Conservation (phyloP, 2,113 vertebrate genomes). For the Chloebia gouldiae region DNA sequence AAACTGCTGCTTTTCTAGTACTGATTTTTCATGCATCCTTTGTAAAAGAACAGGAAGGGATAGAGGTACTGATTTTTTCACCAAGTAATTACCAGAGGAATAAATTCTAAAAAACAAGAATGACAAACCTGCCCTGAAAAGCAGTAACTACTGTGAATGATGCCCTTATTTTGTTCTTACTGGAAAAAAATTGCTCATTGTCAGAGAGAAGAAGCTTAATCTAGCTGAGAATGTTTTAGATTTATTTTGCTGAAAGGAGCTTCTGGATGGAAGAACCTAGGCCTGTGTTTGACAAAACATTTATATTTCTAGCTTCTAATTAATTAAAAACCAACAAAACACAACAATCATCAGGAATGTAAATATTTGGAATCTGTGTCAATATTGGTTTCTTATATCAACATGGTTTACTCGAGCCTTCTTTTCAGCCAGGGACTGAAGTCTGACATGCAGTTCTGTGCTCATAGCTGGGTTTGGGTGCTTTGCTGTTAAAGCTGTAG, state of each 20-base stretch:
- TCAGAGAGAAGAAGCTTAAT: neutral
- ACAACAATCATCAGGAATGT: constrained; percentile 15
- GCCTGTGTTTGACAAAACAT: neutral
- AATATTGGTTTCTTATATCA: neutral
- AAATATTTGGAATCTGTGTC: constrained; percentile 32
- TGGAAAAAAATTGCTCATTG: neutral
- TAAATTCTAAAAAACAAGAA: neutral
- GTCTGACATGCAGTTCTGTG: neutral
- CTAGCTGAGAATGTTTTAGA: neutral
- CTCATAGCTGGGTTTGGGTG: neutral
- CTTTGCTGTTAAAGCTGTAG: neutral
- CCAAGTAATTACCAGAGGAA: neutral
- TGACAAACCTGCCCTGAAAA: neutral
- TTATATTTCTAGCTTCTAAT: constrained; percentile 22
- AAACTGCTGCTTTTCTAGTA: neutral
- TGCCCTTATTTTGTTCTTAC: neutral
- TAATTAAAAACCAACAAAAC: neutral
- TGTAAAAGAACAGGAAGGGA: neutral
- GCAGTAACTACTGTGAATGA: neutral
- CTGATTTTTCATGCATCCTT: neutral
- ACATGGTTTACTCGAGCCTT: neutral
- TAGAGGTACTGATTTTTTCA: neutral
- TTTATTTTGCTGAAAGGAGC: neutral
- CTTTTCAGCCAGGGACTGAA: neutral
- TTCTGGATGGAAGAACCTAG: neutral